Conservation (phyloP, 2,888 invertebrate species). For the Ennomos erosarius region DNA sequence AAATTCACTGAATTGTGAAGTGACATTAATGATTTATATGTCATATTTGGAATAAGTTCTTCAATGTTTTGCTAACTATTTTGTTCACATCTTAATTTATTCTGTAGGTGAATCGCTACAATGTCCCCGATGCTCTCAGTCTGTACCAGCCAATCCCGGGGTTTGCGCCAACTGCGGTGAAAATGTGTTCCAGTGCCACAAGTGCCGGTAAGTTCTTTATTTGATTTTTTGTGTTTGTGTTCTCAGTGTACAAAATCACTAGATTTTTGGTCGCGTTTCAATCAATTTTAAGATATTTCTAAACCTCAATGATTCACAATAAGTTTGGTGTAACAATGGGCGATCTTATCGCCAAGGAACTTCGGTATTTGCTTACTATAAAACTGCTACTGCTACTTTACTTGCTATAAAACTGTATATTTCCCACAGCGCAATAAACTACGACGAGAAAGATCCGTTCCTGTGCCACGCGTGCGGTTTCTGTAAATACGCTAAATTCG, state of each 20-base stretch:
- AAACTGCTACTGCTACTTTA: neutral
- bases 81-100: no score
- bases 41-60: no score
- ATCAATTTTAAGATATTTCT: no score
- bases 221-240: no score
- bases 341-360: no score
- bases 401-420: no score
- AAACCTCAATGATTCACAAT: no score
- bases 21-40: no score
- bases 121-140: slow-evolving; percentile 98
- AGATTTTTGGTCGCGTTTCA: no score
- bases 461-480: slow-evolving; percentile 99
- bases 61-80: no score
- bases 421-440: slow-evolving; percentile 94
- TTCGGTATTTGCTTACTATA: neutral
- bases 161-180: slow-evolving; percentile 99
- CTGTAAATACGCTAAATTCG: slow-evolving; percentile 99
- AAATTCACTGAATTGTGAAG: neutral
- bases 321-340: no score
- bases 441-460: slow-evolving; percentile 99
- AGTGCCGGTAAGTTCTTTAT: slow-evolving; percentile 90
- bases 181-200: slow-evolving; percentile 99
- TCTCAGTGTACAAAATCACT: no score
- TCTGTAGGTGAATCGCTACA: slow-evolving; percentile 92
- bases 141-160: slow-evolving; percentile 98